Evolutionary conservation across 2,113 vertebrate genomes (phyloP).

Genomic region (Cyanoramphus novaezelandiae): DNA sequence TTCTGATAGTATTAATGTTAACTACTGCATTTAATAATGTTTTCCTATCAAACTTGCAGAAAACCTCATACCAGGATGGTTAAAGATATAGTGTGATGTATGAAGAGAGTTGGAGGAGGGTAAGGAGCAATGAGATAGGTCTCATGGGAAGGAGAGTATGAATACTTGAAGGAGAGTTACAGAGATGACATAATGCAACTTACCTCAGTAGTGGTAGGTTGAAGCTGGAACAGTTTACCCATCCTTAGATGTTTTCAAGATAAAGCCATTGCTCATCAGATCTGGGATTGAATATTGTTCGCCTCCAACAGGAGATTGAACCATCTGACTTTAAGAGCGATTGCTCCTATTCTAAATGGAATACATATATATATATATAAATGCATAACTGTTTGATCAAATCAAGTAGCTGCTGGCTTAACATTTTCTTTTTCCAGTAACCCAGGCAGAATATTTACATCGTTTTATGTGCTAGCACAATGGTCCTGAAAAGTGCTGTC

Average conservation of each 20-base stretch:
- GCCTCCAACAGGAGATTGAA: neutral
- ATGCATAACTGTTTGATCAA: neutral
- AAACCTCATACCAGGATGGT: neutral
- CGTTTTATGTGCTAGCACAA: neutral
- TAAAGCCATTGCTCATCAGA: neutral
- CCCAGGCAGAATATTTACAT: neutral
- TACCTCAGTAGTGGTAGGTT: neutral
- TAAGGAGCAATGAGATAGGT: neutral
- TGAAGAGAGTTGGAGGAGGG: neutral
- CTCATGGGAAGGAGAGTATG: neutral
- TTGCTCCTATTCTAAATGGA: neutral
- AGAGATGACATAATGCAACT: neutral
- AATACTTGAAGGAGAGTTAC: neutral
- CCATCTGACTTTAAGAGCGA: neutral
- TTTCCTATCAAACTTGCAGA: neutral
- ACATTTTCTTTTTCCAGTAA: neutral
- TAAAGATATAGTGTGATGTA: neutral
- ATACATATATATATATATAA: neutral
- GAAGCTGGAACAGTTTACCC: neutral
- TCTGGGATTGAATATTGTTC: neutral
- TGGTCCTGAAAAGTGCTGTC: neutral
- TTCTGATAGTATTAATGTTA: neutral
- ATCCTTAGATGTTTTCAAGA: neutral
- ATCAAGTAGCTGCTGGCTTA: neutral
- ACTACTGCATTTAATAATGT: neutral